A percentile compares a stretch with the other conserved stretches of the same genome.
Evolutionary conservation across 2,113 vertebrate genomes (phyloP).

Genomic region (Solenodon paradoxus): DNA sequence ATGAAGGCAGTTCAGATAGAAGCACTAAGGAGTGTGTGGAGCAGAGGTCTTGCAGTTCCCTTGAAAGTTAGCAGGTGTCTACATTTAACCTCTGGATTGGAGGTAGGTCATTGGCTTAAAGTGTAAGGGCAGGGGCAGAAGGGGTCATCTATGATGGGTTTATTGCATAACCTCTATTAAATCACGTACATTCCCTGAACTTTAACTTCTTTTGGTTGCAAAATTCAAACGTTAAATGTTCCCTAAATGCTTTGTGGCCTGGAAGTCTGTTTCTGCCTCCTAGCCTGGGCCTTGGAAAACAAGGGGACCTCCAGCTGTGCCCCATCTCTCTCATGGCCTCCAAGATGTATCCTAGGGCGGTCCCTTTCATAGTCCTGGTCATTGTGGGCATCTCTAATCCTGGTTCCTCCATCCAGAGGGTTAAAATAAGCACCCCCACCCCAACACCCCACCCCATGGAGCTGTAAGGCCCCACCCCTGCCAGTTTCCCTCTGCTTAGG

Average conservation of each 20-base stretch:
- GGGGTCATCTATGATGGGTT: background rate
- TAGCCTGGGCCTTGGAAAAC: background rate
- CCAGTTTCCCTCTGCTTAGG: background rate
- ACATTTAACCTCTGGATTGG: background rate
- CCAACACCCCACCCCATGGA: no score
- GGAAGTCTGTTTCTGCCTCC: background rate
- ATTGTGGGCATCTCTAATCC: no score
- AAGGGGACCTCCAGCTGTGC: background rate
- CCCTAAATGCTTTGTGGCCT: background rate
- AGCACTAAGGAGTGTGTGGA: background rate
- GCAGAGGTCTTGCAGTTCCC: background rate
- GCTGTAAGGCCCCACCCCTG: background rate
- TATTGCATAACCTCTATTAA: background rate
- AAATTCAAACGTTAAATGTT: background rate
- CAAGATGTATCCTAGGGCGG: background rate
- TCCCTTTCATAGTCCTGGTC: background rate
- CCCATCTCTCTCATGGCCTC: background rate
- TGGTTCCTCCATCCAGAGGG: background rate
- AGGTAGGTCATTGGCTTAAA: background rate
- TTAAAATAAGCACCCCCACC: no score
- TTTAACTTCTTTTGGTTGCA: background rate
- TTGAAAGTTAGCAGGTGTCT: background rate
- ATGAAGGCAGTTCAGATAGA: background rate
- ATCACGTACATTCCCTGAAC: background rate
- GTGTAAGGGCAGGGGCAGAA: background rate